Evolutionary conservation across 2,113 vertebrate genomes (phyloP).

Genomic region (Lathamus discolor): DNA sequence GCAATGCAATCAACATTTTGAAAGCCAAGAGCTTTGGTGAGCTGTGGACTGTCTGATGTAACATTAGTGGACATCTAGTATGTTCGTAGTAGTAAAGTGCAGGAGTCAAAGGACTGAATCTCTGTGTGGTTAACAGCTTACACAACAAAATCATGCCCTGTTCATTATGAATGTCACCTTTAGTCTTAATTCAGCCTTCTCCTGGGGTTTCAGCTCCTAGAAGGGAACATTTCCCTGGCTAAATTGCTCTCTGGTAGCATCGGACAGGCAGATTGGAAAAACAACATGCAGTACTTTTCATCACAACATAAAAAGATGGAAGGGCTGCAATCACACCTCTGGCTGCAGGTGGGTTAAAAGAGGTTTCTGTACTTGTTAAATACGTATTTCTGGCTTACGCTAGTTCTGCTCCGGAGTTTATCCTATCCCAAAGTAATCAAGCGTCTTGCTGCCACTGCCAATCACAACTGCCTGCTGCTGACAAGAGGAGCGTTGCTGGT

Average conservation of each 20-base stretch:
- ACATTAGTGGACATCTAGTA: not conserved
- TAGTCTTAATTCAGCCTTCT: not conserved
- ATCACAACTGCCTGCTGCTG: conserved; percentile 8
- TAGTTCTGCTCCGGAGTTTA: not conserved
- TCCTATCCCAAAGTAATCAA: not conserved
- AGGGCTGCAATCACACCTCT: not conserved
- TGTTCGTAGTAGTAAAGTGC: not conserved
- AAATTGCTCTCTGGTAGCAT: not conserved
- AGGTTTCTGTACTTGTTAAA: not conserved
- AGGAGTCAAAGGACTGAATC: not conserved
- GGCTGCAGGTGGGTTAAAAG: not conserved
- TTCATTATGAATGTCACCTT: not conserved
- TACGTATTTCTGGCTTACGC: not conserved
- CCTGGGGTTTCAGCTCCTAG: not conserved
- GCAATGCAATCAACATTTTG: not conserved
- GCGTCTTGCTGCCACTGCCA: conserved; percentile 9
- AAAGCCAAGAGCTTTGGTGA: not conserved
- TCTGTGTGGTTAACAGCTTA: not conserved
- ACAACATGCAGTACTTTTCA: not conserved
- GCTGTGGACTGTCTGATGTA: not conserved
- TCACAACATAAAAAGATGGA: not conserved
- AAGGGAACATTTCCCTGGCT: not conserved
- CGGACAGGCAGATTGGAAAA: not conserved
- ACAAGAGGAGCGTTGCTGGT: not conserved
- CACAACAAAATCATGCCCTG: not conserved